Evolutionary conservation across 2,113 vertebrate species (phyloP).

Genomic region (Hiodon tergisus): DNA sequence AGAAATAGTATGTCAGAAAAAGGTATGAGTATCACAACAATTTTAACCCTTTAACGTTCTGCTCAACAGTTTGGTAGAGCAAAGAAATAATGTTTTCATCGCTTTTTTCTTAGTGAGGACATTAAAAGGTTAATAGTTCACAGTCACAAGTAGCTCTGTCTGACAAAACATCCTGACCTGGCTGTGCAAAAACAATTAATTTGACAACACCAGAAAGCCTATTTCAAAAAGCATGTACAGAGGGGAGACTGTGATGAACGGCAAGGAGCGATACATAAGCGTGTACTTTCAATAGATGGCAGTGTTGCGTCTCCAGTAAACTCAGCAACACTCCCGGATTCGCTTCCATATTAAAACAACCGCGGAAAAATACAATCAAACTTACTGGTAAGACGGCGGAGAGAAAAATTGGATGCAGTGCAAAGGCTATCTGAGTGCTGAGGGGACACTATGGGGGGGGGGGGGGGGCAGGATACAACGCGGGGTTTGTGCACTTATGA

Average conservation of each 20-base stretch:
- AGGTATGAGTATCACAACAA: too few relatives aligned
- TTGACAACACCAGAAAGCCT: neutral
- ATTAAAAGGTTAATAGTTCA: too few relatives aligned
- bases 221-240: neutral
- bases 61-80: too few relatives aligned
- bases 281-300: constrained; percentile 62
- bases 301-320: constrained; percentile 56
- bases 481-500: neutral
- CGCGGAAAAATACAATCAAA: constrained; percentile 7
- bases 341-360: neutral
- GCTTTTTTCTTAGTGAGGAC: too few relatives aligned
- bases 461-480: neutral
- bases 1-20: too few relatives aligned
- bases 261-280: constrained; percentile 34
- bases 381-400: neutral
- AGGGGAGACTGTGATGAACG: neutral
- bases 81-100: too few relatives aligned
- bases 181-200: neutral
- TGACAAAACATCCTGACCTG: too few relatives aligned
- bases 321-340: too few relatives aligned
- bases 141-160: too few relatives aligned
- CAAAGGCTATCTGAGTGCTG: neutral
- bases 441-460: neutral
- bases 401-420: neutral
- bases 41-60: too few relatives aligned